Percentiles rank a stretch among this genome's conserved stretches.
Conservation (phyloP, 2,113 vertebrate species). For the Nerophis ophidion region DNA sequence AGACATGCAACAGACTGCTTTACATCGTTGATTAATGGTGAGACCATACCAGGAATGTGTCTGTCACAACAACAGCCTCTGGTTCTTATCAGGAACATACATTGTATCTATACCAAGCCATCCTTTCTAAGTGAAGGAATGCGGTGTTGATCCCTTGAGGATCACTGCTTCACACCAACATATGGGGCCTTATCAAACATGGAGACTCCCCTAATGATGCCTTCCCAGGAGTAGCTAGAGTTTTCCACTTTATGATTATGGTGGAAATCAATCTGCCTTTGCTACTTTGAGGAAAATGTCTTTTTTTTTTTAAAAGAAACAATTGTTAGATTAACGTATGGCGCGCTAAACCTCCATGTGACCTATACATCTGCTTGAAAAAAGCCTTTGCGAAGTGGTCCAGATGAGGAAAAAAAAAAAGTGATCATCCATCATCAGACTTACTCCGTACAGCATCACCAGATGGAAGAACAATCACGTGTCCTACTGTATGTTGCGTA, state of each 20-base stretch:
- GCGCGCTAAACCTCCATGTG: neutral
- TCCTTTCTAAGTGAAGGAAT: slow-evolving; percentile 6
- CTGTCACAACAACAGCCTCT: slow-evolving; percentile 1
- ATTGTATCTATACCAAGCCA: neutral
- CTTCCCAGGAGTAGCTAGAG: neutral
- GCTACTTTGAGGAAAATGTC: neutral
- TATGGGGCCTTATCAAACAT: neutral
- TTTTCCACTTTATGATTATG: neutral
- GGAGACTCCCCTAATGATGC: neutral
- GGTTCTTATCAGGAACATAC: neutral
- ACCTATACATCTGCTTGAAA: slow-evolving; percentile 2
- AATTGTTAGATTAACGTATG: neutral
- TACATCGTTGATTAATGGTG: neutral
- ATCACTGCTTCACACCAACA: neutral
- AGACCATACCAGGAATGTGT: neutral
- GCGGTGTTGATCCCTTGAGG: neutral
- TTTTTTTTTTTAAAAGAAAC: neutral
- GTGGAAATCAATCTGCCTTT: neutral
- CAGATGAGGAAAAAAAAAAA: neutral
- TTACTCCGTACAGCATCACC: neutral
- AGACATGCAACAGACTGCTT: neutral
- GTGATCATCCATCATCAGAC: neutral
- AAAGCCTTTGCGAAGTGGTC: neutral
- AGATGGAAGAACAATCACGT: neutral
- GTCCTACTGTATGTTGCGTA: neutral